phyloP scores from a whole-genome alignment of 2,888 invertebrate species.

The Geophilus truncorum region DNA sequence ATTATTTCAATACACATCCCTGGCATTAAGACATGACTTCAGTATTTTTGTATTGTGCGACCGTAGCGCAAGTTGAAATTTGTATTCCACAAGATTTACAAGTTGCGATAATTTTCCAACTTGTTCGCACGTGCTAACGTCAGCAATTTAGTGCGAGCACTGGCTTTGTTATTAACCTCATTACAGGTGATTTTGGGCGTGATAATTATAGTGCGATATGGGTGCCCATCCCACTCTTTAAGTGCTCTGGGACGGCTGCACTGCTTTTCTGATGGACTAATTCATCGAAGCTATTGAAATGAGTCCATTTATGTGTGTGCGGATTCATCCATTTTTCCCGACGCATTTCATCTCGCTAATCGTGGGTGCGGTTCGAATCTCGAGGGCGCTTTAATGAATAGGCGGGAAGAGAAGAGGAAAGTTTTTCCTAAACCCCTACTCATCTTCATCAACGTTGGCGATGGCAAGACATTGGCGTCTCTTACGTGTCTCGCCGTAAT shows the following conservation, averaged over 20 bases:
- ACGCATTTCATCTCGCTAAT: background rate
- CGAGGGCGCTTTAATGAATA: constrained; percentile 18
- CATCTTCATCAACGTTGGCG: constrained; percentile 4
- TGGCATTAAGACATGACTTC: no score
- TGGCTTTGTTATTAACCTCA: constrained; percentile 13
- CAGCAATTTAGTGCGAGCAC: constrained; percentile 2
- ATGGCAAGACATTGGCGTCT: background rate
- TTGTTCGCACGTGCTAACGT: background rate
- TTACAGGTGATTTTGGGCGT: constrained; percentile 8
- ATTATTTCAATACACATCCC: no score
- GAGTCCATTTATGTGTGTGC: background rate
- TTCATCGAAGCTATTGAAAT: constrained; percentile 16
- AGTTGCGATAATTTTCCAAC: background rate
- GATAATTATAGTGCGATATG: background rate
- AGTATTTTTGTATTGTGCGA: no score
- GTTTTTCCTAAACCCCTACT: background rate
- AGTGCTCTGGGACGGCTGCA: background rate
- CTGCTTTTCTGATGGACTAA: background rate
- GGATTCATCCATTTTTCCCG: background rate
- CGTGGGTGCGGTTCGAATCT: background rate
- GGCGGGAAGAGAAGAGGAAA: background rate
- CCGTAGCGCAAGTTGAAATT: no score
- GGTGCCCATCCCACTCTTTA: constrained; percentile 18
- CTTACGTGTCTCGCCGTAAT: background rate
- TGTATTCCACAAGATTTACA: background rate